A percentile compares a stretch with the other conserved stretches of the same genome.
Evolutionary conservation across 1,140 invertebrate species (phyloP).

Genomic region (Drosophila santomea): DNA sequence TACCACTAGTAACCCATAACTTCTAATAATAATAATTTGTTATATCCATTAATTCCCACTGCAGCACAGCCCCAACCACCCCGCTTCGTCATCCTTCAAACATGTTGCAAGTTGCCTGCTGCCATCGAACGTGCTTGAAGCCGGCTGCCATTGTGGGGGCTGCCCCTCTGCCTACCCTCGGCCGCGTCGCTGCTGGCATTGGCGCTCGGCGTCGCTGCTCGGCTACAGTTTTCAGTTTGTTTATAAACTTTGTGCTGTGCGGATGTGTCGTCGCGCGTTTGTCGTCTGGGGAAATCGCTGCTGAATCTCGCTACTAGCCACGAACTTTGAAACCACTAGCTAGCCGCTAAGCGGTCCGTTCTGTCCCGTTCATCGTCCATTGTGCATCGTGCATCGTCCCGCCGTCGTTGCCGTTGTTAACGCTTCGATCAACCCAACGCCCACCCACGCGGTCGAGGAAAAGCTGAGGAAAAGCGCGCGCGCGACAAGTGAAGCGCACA

Average conservation of each 20-base stretch:
- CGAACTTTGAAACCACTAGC: conserved; percentile 4
- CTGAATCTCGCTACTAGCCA: conserved; percentile 6
- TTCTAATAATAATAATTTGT: neutral
- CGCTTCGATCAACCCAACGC: neutral
- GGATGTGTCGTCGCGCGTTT: conserved; percentile 45
- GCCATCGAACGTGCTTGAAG: conserved; percentile 56
- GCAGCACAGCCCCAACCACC: neutral
- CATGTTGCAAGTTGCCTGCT: conserved; percentile 54
- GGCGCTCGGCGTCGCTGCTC: conserved; percentile 17
- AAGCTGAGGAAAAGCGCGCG: conserved; percentile 43
- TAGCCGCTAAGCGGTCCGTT: conserved; percentile 19
- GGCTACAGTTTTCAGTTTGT: conserved; percentile 54
- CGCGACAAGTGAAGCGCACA: conserved; percentile 58
- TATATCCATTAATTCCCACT: neutral
- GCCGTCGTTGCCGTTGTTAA: neutral
- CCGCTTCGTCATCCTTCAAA: conserved; percentile 25
- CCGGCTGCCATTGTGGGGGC: conserved; percentile 53
- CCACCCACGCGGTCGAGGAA: neutral
- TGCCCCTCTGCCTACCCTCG: conserved; percentile 1
- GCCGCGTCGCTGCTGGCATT: conserved; percentile 20
- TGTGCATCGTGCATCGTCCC: neutral
- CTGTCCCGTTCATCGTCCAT: conserved; percentile 1
- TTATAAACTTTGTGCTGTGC: conserved; percentile 65
- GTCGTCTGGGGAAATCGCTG: neutral
- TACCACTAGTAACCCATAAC: too few relatives aligned